These are phyloP conservation scores for Drosophila navojoa DNA, from an alignment of 1,140 invertebrate species.

Conservation along the genomic window DNA sequence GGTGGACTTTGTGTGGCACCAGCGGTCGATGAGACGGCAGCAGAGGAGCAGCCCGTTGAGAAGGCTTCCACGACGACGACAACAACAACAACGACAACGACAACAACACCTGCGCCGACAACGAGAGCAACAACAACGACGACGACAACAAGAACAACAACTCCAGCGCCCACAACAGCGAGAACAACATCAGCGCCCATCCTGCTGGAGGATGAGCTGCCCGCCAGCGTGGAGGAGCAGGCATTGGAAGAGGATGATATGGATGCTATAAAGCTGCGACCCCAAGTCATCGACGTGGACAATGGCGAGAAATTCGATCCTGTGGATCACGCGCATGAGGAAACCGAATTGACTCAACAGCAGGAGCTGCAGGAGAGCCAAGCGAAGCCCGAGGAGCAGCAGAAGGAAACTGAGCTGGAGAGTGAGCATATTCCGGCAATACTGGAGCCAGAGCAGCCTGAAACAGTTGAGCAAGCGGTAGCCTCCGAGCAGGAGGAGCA, in stretches of 20 bases:
- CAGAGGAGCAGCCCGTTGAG: constrained; percentile 64
- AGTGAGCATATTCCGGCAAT: background rate
- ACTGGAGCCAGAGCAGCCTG: background rate
- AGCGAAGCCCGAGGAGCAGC: constrained; percentile 15
- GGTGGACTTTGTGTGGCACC: constrained; percentile 86
- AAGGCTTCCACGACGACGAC: constrained; percentile 76
- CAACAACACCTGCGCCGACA: constrained; percentile 29
- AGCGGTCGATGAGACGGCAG: constrained; percentile 37
- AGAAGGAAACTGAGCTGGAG: constrained; percentile 37
- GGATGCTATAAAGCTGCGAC: constrained; percentile 48
- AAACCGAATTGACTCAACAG: constrained; percentile 67
- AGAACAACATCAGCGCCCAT: constrained; percentile 31
- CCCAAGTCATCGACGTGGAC: constrained; percentile 48
- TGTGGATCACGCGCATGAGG: constrained; percentile 66
- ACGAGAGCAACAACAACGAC: constrained; percentile 43
- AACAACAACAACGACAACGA: constrained; percentile 43
- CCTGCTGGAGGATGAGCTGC: constrained; percentile 60
- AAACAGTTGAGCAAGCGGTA: too few species aligned
- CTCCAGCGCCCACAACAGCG: constrained; percentile 44
- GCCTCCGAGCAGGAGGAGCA: background rate
- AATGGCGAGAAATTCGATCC: constrained; percentile 68
- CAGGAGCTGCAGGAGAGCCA: constrained; percentile 44
- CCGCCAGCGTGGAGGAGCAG: constrained; percentile 68
- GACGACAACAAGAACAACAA: constrained; percentile 43
- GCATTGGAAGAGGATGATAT: constrained; percentile 63